Conservation (phyloP, 2,888 invertebrate genomes). For the Penaeus monodon region DNA sequence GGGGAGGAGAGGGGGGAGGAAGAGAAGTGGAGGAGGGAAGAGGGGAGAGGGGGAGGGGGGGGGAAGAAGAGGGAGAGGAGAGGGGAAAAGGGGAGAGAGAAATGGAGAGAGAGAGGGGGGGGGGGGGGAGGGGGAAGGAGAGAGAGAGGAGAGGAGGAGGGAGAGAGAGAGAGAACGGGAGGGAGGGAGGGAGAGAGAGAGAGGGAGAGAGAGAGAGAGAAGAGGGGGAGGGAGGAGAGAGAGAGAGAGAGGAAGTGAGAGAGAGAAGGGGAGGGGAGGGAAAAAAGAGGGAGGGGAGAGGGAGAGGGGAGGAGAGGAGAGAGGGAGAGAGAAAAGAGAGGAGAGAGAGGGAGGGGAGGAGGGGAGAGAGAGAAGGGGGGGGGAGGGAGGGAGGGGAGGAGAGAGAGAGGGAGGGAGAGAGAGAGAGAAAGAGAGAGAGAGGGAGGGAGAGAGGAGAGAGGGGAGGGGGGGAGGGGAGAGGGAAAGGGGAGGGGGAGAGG, state of each 20-base stretch:
- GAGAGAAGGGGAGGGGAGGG: not conserved
- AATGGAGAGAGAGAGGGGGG: not conserved
- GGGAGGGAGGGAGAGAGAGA: not conserved
- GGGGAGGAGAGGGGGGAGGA: too few species aligned
- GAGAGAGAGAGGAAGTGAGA: not conserved
- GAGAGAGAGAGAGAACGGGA: not conserved
- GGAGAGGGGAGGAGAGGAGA: too few species aligned
- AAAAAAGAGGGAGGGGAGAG: not conserved
- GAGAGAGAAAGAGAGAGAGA: rapidly evolving
- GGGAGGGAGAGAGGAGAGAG: not conserved
- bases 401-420: rapidly evolving
- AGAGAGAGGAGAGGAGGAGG: not conserved
- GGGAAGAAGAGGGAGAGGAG: too few species aligned
- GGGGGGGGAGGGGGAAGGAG: not conserved
- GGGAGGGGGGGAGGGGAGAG: too few species aligned
- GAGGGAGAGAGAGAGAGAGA: not conserved
- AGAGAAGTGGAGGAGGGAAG: too few species aligned
- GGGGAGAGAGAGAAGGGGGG: not conserved
- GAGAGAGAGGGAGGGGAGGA: too few species aligned
- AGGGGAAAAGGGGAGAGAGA: not conserved
- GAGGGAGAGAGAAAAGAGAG: too few species aligned
- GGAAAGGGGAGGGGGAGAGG: too few species aligned
- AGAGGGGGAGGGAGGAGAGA: not conserved
- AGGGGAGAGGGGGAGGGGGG: too few species aligned
- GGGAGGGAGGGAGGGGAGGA: not conserved